These are phyloP conservation scores for Coelopa pilipes DNA, from an alignment of 2,888 invertebrate species.

Conservation along the genomic window DNA sequence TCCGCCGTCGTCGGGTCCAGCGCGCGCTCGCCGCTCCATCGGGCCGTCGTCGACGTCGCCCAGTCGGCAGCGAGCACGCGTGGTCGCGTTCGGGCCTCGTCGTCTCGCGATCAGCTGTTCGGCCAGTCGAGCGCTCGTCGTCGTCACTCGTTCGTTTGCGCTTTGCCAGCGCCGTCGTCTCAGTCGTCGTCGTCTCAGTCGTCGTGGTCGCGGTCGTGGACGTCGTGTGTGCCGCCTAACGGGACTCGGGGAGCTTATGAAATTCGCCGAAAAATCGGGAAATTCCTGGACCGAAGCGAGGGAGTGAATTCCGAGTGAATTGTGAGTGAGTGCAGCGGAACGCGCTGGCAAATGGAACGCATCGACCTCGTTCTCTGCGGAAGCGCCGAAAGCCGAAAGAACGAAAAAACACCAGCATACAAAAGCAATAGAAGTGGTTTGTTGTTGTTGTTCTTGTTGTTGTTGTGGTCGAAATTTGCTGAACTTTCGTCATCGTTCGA, in stretches of 20 bases:
- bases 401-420: not conserved
- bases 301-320: too few species aligned
- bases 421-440: not conserved
- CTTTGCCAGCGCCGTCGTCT: too few species aligned
- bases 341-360: too few species aligned
- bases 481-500: conserved; percentile 22
- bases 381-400: too few species aligned
- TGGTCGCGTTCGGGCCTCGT: conserved; percentile 22
- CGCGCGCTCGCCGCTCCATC: conserved; percentile 13
- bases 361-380: too few species aligned
- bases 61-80: conserved; percentile 34
- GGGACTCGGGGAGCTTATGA: too few species aligned
- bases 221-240: too few species aligned
- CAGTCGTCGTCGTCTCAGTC: too few species aligned
- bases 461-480: not conserved
- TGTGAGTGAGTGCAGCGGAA: too few species aligned
- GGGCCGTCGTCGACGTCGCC: not conserved
- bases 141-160: not conserved
- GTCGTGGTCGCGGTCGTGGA: too few species aligned
- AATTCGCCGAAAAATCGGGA: too few species aligned
- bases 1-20: conserved; percentile 10
- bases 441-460: conserved; percentile 4
- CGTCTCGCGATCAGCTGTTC: conserved; percentile 30
- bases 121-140: not conserved
- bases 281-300: too few species aligned